These are phyloP conservation scores for Rostratula benghalensis DNA, from an alignment of 2,113 vertebrate genomes.

Conservation along the genomic window DNA sequence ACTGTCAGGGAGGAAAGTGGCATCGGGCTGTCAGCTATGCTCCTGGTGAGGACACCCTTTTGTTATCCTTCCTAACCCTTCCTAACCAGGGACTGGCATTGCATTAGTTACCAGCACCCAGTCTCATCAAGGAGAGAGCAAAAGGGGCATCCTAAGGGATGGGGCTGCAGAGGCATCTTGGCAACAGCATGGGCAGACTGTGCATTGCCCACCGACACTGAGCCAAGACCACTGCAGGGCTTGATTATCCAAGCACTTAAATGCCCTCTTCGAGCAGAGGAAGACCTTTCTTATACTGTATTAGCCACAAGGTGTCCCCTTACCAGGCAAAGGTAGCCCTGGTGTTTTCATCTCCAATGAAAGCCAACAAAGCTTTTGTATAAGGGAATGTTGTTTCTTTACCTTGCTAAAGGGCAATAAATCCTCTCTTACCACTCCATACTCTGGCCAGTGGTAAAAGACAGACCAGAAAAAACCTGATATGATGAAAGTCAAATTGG, in stretches of 20 bases:
- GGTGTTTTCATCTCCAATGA: neutral
- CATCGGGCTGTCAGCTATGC: neutral
- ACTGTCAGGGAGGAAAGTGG: neutral
- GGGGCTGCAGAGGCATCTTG: neutral
- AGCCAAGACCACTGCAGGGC: neutral
- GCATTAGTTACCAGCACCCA: neutral
- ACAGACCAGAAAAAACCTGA: neutral
- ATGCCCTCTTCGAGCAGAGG: neutral
- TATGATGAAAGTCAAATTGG: neutral
- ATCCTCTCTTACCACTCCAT: neutral
- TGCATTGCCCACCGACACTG: neutral
- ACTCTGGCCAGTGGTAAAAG: neutral
- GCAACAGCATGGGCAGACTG: neutral
- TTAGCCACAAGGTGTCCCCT: neutral
- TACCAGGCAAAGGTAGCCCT: neutral
- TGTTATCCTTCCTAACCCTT: too few relatives aligned
- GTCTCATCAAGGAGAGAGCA: neutral
- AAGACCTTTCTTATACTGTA: neutral
- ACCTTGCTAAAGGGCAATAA: neutral
- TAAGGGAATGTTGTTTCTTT: neutral
- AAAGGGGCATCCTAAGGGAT: neutral
- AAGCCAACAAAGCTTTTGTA: neutral
- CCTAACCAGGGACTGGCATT: neutral
- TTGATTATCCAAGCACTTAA: neutral
- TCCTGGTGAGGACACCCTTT: neutral